Conservation (phyloP, 2,888 invertebrate species). For the Capitulum mitella region DNA sequence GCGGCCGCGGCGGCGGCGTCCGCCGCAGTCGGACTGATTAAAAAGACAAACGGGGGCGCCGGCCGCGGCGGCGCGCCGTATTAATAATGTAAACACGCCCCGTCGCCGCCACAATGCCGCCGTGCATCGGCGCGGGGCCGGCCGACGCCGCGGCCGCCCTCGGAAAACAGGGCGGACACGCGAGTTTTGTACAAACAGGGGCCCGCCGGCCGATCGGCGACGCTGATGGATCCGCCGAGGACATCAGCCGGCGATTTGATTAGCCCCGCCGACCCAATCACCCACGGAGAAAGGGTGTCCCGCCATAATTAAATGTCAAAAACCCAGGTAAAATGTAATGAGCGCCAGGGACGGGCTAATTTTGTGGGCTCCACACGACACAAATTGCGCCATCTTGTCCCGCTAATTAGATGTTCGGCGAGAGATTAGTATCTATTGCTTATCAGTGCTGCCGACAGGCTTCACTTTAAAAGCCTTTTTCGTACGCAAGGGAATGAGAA, state of each 20-base stretch:
- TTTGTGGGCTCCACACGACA: conserved; percentile 9
- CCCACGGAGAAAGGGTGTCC: not conserved
- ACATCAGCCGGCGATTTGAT: not conserved
- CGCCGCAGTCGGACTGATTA: not conserved
- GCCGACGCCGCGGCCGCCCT: not conserved
- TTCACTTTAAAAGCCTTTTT: not conserved
- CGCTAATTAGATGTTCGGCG: not conserved
- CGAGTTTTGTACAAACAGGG: conserved; percentile 15
- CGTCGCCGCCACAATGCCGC: not conserved
- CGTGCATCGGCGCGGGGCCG: not conserved
- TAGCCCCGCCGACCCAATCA: not conserved
- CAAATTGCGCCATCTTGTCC: not conserved
- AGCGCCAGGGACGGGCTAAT: not conserved
- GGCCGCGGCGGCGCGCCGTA: not conserved
- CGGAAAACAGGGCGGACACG: conserved; percentile 6
- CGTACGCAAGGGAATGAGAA: too few species aligned
- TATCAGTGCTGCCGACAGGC: not conserved
- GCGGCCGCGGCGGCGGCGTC: not conserved
- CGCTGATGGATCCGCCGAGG: not conserved
- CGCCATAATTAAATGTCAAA: conserved; percentile 20
- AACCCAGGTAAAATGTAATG: not conserved
- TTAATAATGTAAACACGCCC: conserved; percentile 18
- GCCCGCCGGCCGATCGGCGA: not conserved
- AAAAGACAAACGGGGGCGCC: conserved; percentile 3
- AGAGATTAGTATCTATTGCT: too few species aligned